Percentiles rank a stretch among this genome's conserved stretches.
Evolutionary conservation across 2,797 vertebrate species (phyloP).

Genomic region (Diplodus puntazzo): DNA sequence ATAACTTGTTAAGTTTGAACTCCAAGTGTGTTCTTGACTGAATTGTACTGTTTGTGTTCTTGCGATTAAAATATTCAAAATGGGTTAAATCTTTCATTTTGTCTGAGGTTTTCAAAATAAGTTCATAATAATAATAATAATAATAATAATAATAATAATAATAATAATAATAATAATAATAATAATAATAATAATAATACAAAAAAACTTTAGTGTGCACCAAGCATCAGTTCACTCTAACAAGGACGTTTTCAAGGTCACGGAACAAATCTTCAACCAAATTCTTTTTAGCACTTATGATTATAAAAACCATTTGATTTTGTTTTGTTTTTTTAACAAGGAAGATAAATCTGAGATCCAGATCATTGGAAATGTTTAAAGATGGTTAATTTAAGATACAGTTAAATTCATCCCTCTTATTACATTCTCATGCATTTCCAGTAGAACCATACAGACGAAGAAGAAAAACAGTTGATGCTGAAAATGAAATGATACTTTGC

Average conservation of each 20-base stretch:
- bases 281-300: not conserved
- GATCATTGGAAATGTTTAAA: not conserved
- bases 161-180: no score
- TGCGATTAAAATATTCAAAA: no score
- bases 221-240: not conserved
- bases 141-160: no score
- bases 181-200: no score
- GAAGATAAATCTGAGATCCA: not conserved
- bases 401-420: not conserved
- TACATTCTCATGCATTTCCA: not conserved
- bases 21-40: no score
- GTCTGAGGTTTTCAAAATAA: no score
- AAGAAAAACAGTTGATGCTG: not conserved
- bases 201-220: no score
- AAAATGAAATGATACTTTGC: not conserved
- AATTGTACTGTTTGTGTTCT: no score
- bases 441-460: not conserved
- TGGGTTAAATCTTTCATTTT: no score
- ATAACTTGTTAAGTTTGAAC: no score
- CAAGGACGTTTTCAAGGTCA: not conserved
- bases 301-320: not conserved
- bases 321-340: fast-evolving
- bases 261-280: not conserved
- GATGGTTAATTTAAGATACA: not conserved
- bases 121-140: no score